Evolutionary conservation across 2,113 vertebrate genomes (phyloP), one percentile per base, ranked within the genome.

Genomic region (Erythrocebus patas): DNA sequence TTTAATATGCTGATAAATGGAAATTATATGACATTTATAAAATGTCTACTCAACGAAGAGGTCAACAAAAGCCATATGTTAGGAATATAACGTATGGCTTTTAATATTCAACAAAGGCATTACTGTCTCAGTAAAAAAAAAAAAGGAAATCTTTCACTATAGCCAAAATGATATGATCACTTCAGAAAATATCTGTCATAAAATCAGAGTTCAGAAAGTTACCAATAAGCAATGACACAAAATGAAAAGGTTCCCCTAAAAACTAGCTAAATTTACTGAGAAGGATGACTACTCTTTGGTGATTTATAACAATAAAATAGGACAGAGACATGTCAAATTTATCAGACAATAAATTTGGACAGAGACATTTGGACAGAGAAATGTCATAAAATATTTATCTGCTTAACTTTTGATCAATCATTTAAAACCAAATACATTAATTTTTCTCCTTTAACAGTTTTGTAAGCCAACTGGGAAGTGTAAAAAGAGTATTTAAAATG

Each of bases 61-160:
- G 64, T 70, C 30, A 87, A 81, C 11, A 86, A 93, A 88, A 93
- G 64, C 14, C 48, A 92, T 12, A 80, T 50, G 81, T 80, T 57
- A 40, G 52, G 95, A 95, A 80, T 59, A 55, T 1, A 75, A 86
- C 11, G 0, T 55, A 76, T 70, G 61, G 61, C 11, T 64, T 64
- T 64, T 64, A 64, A 64, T 64, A 64, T 92, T 91, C 91, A 88
- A 92, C 13, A 82, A 91, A 73, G 40, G 48, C 16, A 61, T 83
- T 72, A 35, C 9, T 86, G 16, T 95, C 40, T 88, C 68, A 81
- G 14, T 91, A 64, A 96, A 93, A 93, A n/a, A 85, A 75, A 79
- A 94, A 40, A 72, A 72, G 50, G 30, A 91, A 91, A 82, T n/a
- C 16, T 92, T 96, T 90, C 73, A 95, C 2, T 81, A 25, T 55